Base-by-base conservation (phyloP, 2,113 vertebrate genomes). In the Cololabis saira region DNA sequence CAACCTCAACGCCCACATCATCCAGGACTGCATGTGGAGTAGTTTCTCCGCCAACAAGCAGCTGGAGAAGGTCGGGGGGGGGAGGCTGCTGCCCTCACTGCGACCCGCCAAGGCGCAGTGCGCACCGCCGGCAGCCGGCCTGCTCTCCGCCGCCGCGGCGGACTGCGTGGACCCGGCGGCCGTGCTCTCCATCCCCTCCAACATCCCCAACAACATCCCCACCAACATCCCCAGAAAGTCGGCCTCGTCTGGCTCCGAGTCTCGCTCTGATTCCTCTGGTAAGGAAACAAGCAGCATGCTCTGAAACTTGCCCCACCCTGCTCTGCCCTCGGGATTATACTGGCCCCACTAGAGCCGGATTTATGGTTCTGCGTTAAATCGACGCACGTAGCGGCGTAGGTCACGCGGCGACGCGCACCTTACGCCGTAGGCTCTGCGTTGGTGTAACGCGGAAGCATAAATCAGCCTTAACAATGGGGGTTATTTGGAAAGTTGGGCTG, bases 11-110 rank as follows among this genome's bases (percentile, higher is more conserved):
- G 96, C 96, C 48, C 95, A 97, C 69, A 95, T 97, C 42, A 91
- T 93, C 61, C 93, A 91, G 76, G 97, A 98, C 92, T 98, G 97
- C 86, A 98, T 98, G 97, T 98, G 97, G 97, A 98, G 96, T 64
- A 93, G 96, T 1, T 96, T 96, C 82, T 95, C 95, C 0, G 92
- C 94, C 59, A 92, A 93, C 45, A 95, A 96, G 84, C 89, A 95
- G 13, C 90, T 95, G 89, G 96, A 96, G 79, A 97, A 95, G 81
- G 95, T 91, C 22, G 92, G 77, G 95, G 93, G 59, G 91, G 90
- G 42, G 89, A 90, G 47, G 62, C 92, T n/a, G 60, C 30, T 30
- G 70, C 70, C 14, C 40, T 57, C 87, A 7, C 67, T 60, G 60
- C 86, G 73, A 80, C 14, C 90, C 61, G 77, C 81, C 83, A 49